These are phyloP conservation scores for Lineus longissimus DNA, from an alignment of 1,140 invertebrate species.

Conservation along the genomic window DNA sequence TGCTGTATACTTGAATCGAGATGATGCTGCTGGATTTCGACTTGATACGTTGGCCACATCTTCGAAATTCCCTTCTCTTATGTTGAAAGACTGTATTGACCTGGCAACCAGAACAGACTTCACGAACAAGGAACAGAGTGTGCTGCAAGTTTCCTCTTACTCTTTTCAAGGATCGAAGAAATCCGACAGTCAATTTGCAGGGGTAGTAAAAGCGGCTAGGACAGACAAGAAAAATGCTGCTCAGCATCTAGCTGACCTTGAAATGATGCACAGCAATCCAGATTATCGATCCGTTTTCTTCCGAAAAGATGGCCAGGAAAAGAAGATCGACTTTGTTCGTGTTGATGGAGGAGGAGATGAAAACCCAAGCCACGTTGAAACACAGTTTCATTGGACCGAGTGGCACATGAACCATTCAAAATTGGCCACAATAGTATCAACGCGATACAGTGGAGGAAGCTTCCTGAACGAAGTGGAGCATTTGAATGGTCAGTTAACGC, in stretches of 20 bases:
- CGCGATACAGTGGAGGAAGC: neutral
- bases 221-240: neutral
- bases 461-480: neutral
- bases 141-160: neutral
- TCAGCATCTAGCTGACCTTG: neutral
- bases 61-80: neutral
- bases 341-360: slow-evolving; percentile 1
- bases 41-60: neutral
- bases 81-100: neutral
- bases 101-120: slow-evolving; percentile 2
- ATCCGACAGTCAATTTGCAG: neutral
- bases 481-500: neutral
- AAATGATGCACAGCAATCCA: neutral
- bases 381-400: slow-evolving; percentile 1
- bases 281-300: neutral
- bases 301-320: neutral
- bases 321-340: neutral
- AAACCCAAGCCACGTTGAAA: neutral
- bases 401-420: neutral
- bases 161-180: neutral
- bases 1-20: neutral
- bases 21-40: slow-evolving; percentile 4
- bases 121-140: neutral
- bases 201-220: neutral
- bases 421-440: neutral